Evolutionary conservation across 2,797 vertebrate species (phyloP).

Genomic region (Sebastes hubbsi): DNA sequence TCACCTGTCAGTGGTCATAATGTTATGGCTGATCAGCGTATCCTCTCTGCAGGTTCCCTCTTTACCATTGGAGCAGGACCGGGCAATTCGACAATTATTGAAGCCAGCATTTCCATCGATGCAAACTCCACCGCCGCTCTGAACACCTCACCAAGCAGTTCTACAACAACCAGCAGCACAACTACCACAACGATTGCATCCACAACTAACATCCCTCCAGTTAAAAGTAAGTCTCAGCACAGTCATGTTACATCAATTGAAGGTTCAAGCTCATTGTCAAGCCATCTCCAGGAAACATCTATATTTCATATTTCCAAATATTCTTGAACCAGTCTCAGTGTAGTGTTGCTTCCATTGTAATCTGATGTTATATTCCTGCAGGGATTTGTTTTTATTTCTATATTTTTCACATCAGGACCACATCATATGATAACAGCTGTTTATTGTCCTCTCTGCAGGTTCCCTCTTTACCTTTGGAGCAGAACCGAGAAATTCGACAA

Average conservation of each 20-base stretch:
- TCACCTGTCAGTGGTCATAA: no score
- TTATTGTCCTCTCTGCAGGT: constrained; percentile 53
- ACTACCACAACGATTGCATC: constrained; percentile 24
- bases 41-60: constrained; percentile 69
- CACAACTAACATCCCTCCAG: constrained; percentile 27
- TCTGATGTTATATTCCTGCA: not conserved
- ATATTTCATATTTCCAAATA: not conserved
- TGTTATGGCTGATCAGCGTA: not conserved
- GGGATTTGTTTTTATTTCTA: not conserved
- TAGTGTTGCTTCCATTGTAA: no score
- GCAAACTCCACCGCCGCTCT: constrained; percentile 41
- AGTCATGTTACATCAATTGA: not conserved
- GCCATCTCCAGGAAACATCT: not conserved
- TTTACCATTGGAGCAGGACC: constrained; percentile 78
- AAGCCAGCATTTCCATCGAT: constrained; percentile 40
- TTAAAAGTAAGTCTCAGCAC: constrained; percentile 72
- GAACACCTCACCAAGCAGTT: constrained; percentile 14
- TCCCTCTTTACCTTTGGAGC: constrained; percentile 78
- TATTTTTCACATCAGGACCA: not conserved
- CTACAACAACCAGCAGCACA: constrained; percentile 9
- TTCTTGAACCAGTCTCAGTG: not conserved
- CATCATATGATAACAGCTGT: not conserved
- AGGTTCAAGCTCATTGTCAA: not conserved
- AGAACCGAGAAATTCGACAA: constrained; percentile 69
- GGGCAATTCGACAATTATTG: constrained; percentile 65